Percentiles rank a stretch among this genome's conserved stretches.
phyloP scores from a whole-genome alignment of 2,888 invertebrate genomes.

The Halictus ligatus region DNA sequence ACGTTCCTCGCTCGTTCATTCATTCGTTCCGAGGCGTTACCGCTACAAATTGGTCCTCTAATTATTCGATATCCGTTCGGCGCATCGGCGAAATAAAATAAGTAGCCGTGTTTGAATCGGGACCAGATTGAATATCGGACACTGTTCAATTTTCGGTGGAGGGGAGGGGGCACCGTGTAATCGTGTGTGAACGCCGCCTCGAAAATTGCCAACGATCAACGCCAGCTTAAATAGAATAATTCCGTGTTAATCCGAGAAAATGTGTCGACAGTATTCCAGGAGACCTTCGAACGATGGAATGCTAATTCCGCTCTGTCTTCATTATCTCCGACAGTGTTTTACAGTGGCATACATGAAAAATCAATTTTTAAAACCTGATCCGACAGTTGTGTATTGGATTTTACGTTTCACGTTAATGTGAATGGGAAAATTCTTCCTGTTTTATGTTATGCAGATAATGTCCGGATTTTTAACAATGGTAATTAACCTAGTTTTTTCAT shows the following conservation, averaged over 20 bases:
- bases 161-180: neutral
- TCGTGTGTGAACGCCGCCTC: neutral
- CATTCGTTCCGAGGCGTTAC: constrained; percentile 1
- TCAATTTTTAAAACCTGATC: neutral
- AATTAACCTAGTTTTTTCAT: neutral
- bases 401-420: neutral
- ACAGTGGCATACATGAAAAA: neutral
- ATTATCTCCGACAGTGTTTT: neutral
- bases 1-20: neutral
- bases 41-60: constrained; percentile 14
- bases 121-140: neutral
- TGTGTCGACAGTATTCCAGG: neutral
- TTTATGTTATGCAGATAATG: neutral
- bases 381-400: neutral
- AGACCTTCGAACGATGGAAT: neutral
- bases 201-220: constrained; percentile 1
- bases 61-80: constrained; percentile 13
- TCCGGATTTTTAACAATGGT: neutral
- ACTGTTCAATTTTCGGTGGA: neutral
- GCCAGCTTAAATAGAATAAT: neutral
- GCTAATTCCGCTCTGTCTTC: neutral
- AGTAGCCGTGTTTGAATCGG: neutral
- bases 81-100: neutral
- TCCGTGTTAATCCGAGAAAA: neutral
- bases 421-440: neutral